Evolutionary conservation across 2,888 invertebrate genomes (phyloP).

Genomic region (Minunthozetes semirufus): DNA sequence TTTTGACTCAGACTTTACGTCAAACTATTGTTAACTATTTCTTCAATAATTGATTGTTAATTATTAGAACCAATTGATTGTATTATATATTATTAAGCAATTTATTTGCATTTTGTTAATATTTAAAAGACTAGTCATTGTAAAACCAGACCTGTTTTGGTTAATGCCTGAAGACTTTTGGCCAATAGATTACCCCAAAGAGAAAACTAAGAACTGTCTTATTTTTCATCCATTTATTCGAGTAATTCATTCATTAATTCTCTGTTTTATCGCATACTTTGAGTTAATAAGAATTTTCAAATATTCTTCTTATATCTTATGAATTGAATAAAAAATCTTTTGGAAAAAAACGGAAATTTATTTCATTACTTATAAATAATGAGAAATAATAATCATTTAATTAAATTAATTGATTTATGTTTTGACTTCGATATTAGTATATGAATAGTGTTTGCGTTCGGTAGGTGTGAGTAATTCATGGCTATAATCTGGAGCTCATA

Average conservation of each 20-base stretch:
- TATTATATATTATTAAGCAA: constrained; percentile 8
- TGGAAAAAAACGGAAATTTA: background rate
- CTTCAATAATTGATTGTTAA: background rate
- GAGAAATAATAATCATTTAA: background rate
- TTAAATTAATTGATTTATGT: constrained; percentile 7
- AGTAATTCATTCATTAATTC: background rate
- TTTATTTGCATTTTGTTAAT: background rate
- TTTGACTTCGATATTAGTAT: background rate
- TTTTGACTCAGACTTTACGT: background rate
- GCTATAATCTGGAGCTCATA: background rate
- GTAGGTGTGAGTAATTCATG: background rate
- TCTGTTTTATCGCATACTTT: background rate
- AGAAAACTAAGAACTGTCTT: background rate
- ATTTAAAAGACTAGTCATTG: constrained; percentile 12
- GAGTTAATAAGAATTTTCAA: background rate
- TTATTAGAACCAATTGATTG: background rate
- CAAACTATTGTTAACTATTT: background rate
- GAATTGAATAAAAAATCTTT: too few species aligned
- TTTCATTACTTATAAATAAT: background rate
- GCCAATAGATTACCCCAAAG: background rate
- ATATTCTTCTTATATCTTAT: background rate
- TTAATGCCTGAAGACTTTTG: background rate
- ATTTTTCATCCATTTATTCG: background rate
- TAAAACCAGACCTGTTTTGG: background rate
- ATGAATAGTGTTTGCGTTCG: background rate